Conservation (phyloP, 2,113 vertebrate species). For the Calypte anna region DNA sequence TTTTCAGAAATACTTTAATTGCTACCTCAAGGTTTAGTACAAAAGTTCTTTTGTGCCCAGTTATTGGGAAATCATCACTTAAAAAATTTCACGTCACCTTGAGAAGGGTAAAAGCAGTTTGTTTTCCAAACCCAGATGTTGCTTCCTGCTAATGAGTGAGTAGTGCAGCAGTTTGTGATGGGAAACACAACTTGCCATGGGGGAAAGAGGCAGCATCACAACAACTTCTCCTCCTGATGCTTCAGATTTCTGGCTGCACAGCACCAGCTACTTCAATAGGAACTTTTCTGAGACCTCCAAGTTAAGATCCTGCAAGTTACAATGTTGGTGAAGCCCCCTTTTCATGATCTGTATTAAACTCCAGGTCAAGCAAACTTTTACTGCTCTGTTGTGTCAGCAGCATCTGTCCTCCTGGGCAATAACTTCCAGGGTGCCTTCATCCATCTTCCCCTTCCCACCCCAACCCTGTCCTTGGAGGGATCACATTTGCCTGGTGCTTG, state of each 20-base stretch:
- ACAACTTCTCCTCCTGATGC: not conserved
- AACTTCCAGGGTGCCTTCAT: not conserved
- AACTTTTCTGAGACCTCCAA: not conserved
- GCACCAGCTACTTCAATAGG: fast-evolving
- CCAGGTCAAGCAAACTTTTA: not conserved
- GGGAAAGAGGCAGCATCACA: not conserved
- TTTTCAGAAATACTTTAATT: not conserved
- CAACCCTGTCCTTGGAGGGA: not conserved
- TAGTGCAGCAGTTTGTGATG: not conserved
- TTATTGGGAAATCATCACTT: not conserved
- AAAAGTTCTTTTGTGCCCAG: not conserved
- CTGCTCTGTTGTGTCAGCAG: fast-evolving
- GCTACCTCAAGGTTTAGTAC: not conserved
- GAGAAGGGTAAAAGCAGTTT: not conserved
- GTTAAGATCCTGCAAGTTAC: not conserved
- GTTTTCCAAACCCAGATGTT: not conserved
- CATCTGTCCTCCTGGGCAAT: not conserved
- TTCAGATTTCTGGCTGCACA: not conserved
- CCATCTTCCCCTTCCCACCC: not conserved
- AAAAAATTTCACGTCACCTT: not conserved
- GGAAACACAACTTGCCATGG: not conserved
- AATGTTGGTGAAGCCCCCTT: not conserved
- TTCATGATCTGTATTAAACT: not conserved
- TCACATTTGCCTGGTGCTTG: not conserved
- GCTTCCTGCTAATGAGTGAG: not conserved